Percentiles rank a stretch among this genome's conserved stretches.
phyloP scores from a whole-genome alignment of 2,888 invertebrate genomes.

The Caradrina kadenii region DNA sequence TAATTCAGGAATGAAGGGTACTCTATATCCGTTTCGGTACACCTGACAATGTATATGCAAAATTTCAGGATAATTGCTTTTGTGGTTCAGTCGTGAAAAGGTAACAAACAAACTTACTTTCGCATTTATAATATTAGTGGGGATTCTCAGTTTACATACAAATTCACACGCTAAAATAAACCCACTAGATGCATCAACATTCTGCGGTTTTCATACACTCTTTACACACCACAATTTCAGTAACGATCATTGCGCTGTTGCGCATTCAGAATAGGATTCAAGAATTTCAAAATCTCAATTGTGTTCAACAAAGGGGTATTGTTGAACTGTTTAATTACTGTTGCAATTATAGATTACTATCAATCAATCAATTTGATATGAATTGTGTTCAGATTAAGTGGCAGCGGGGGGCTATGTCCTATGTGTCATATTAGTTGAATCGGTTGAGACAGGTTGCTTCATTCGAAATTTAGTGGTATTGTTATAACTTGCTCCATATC shows the following conservation, averaged over 20 bases:
- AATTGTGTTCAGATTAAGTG: conserved; percentile 37
- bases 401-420: neutral
- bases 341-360: conserved; percentile 54
- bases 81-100: no score
- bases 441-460: conserved; percentile 20
- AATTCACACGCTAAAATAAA: conserved; percentile 14
- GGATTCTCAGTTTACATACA: neutral
- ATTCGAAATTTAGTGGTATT: neutral
- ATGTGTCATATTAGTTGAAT: conserved; percentile 21
- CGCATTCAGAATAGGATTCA: conserved; percentile 19
- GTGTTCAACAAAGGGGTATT: conserved; percentile 41
- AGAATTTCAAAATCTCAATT: conserved; percentile 29
- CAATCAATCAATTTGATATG: conserved; percentile 46
- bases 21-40: no score
- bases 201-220: conserved; percentile 11
- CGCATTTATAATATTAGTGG: no score
- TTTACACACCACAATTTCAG: neutral
- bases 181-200: conserved; percentile 13
- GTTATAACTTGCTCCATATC: neutral
- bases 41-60: no score
- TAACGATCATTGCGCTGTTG: conserved; percentile 22
- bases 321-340: conserved; percentile 47
- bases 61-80: no score
- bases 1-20: no score
- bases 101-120: no score